Evolutionary conservation across 2,888 invertebrate species (phyloP).

Genomic region (Dryobotodes eremita): DNA sequence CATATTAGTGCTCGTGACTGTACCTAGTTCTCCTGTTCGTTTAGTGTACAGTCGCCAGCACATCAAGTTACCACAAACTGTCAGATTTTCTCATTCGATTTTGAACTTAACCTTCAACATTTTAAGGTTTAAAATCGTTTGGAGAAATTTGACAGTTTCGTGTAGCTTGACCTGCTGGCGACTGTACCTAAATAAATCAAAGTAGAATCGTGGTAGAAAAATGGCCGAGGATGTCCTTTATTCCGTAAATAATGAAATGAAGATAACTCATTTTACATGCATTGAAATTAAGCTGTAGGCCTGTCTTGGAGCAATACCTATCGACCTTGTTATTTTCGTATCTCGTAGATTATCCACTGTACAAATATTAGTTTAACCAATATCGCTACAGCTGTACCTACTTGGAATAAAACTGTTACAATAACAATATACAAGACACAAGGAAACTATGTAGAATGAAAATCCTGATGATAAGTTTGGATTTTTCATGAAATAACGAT

Average conservation of each 20-base stretch:
- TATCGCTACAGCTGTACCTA: slow-evolving; percentile 2
- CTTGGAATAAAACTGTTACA: slow-evolving; percentile 8
- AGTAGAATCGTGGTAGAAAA: not conserved
- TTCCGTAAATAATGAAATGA: not conserved
- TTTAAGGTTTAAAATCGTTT: too few species aligned
- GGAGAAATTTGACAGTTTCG: too few species aligned
- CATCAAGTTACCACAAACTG: too few species aligned
- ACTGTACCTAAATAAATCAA: not conserved
- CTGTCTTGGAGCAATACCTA: too few species aligned
- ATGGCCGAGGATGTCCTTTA: not conserved
- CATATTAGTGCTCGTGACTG: too few species aligned
- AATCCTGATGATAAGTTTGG: slow-evolving; percentile 20
- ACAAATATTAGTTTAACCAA: slow-evolving; percentile 39
- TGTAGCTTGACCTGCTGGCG: too few species aligned
- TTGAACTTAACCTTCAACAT: too few species aligned
- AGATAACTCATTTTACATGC: not conserved
- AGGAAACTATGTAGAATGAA: slow-evolving; percentile 24
- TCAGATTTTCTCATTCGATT: too few species aligned
- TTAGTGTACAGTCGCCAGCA: too few species aligned
- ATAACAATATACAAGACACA: slow-evolving; percentile 14
- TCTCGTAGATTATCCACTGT: slow-evolving; percentile 1
- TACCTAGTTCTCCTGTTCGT: too few species aligned
- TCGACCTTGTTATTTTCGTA: slow-evolving; percentile 14
- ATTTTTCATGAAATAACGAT: slow-evolving; percentile 30
- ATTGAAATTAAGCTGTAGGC: too few species aligned